Evolutionary conservation across 2,113 vertebrate genomes (phyloP), one percentile per base, ranked within the genome.

Genomic region (Eidolon helvum): DNA sequence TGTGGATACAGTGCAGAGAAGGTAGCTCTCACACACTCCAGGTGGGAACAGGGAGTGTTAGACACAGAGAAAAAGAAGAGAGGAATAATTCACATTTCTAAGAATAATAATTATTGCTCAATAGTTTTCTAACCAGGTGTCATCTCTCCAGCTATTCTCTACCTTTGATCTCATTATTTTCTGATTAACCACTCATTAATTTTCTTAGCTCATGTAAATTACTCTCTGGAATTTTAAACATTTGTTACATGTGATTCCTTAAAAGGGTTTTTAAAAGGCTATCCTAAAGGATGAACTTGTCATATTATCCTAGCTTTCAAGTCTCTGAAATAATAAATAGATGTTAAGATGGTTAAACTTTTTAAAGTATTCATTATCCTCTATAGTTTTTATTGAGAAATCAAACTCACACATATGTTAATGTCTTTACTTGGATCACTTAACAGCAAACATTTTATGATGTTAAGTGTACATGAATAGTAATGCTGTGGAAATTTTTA

Each of bases 381-480:
- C 35, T 12, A 4, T 78, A 83, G 33, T 74, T 94, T 90, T 82
- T 84, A 61, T 77, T 83, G 63, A 11, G 14, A 91, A 98, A 91
- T 96, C 94, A 97, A 87, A 86, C 35, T 95, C 83, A 91, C 74
- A 94, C 57, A 35, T 87, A 96, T 89, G 75, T 95, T 94, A 97
- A 94, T 91, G 57, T 63, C 89, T 96, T 65, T 74, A 3, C 86
- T 97, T 89, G 61, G 92, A 90, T 98, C 96, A 87, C n/a, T 5
- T 95, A 24, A 15, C 35, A 59, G 95, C 80, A 97, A 97, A 96
- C 92, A 95, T 96, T 94, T 87, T 89, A 89, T 97, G 90, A 96
- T 77, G 94, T 78, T 93, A 96, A 94, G 85, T 65, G 59, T 78
- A 65, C 45, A 86, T 95, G 95, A 97, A 96, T 97, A 97, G 90